Conservation (phyloP, 2,888 invertebrate genomes). For the Stictocephala bisonia region DNA sequence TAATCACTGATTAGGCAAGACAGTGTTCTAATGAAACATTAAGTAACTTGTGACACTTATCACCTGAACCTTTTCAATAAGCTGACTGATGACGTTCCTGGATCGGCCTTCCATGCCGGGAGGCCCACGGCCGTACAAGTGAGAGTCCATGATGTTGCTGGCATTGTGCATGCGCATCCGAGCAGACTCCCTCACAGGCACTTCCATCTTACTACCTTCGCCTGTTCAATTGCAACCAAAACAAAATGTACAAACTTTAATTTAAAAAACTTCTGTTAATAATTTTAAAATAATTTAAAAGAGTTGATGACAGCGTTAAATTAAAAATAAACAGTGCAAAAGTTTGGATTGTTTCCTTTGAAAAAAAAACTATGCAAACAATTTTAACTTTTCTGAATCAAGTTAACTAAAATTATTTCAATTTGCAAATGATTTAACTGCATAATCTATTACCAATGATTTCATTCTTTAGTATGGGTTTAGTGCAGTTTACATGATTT, state of each 20-base stretch:
- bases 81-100: slow-evolving; percentile 63
- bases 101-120: slow-evolving; percentile 48
- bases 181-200: slow-evolving; percentile 44
- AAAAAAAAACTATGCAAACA: not conserved
- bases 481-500: too few relatives aligned
- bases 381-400: too few relatives aligned
- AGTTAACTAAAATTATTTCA: too few relatives aligned
- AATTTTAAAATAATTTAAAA: not conserved
- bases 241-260: not conserved
- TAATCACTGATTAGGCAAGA: too few relatives aligned
- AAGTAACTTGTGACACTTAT: too few relatives aligned
- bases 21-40: too few relatives aligned
- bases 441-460: too few relatives aligned
- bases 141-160: not conserved
- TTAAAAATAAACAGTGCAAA: too few relatives aligned
- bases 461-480: too few relatives aligned
- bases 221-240: slow-evolving; percentile 13
- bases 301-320: too few relatives aligned
- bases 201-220: slow-evolving; percentile 23
- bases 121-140: slow-evolving; percentile 12
- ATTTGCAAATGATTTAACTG: too few relatives aligned
- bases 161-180: slow-evolving; percentile 14
- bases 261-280: too few relatives aligned
- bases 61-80: slow-evolving; percentile 63
- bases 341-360: not conserved